Evolutionary conservation across 2,113 vertebrate genomes (phyloP), one percentile per base, ranked within the genome.

Genomic region (Psephotus haematonotus): DNA sequence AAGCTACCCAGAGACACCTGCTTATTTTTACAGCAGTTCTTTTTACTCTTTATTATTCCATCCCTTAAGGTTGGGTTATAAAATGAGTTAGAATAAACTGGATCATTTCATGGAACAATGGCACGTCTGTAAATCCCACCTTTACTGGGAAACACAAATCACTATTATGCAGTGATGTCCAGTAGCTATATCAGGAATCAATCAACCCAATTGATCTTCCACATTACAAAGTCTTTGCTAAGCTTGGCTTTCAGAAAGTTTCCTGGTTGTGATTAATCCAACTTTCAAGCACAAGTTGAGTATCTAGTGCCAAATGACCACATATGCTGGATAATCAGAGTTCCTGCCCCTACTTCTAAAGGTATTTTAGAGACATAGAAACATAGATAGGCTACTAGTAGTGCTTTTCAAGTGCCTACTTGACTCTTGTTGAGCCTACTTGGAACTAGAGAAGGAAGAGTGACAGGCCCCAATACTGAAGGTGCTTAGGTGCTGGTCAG

Each of bases 1-100:
- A 60, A 94, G 50, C 64, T 72, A 29, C 35, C 59, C 60, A 77
- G 44, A 90, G 50, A 95, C 75, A 97, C 81, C 76, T 85, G 82
- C 72, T 90, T 84, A 82, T 92, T 84, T 93, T 93, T 53, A 90
- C 7, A 86, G 35, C 47, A 81, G 70, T 94, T 68, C 37, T 41
- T 94, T 91, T 93, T 31, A 71, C 13, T 88, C 31, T 72, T 88
- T 88, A 90, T 83, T 35, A 88, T 81, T 86, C 57, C 28, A 76
- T 28, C 17, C 28, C 28, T 89, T 80, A 81, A 65, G 13, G 50
- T 8, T 41, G n/a, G 22, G 63, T 86, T 41, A 81, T 81, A 94
- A 71, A 68, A 92, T 64, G 13, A 95, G 31, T 53, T 74, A 78
- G 49, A 96, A 93, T 87, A 72, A 59, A 89, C 39, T 47, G 80